Base-by-base conservation (phyloP, 2,888 invertebrate genomes). In the Plebejus anna region DNA sequence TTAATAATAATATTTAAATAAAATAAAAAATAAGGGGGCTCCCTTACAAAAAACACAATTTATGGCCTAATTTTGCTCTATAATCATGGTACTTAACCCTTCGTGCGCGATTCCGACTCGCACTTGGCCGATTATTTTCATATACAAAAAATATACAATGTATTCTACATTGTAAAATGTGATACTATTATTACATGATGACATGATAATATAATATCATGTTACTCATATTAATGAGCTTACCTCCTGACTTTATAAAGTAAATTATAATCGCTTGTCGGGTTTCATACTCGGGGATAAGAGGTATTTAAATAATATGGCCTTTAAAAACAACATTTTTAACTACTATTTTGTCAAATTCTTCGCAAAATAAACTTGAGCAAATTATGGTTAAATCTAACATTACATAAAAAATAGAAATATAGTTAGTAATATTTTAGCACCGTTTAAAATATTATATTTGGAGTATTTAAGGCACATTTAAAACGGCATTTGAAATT, bases 211-310 rank as follows among this genome's bases (percentile, higher is more conserved):
- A 66, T 66, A 16, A 66, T 66, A 66, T 66, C 66, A 36, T 36
- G 13, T 66, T 66, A 36, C 32, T 66, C 66, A 66, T 66, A 66
- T 66, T 66, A 66, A 66, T 66, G 32, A 66, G 66, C 66, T 66
- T 66, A 66, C 66, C 66, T 66, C 11, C 66, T 16, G 66, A 66
- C 66, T 16, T 66, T 16, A 13, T 66, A 66, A 66, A 66, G 32
- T 66, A 66, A 36, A 66, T 66, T 66, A 66, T 32, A 36, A 36
- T 66, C 66, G 66, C 32, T 66, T 66, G 66, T 66, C 16, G 16
- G 66, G 66, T 66, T 66, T 66, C 66, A 66, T 11, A 32, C 28
- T 66, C 61, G 61, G 66, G 32, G 32, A 5, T 66, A 66, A 32
- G 32, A 66, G 28, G 9, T 61, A 28, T 61, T 61, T 61, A 28